Percentiles rank a stretch among this genome's conserved stretches.
phyloP scores from a whole-genome alignment of 2,888 invertebrate species.

The Nymphalis c-album region DNA sequence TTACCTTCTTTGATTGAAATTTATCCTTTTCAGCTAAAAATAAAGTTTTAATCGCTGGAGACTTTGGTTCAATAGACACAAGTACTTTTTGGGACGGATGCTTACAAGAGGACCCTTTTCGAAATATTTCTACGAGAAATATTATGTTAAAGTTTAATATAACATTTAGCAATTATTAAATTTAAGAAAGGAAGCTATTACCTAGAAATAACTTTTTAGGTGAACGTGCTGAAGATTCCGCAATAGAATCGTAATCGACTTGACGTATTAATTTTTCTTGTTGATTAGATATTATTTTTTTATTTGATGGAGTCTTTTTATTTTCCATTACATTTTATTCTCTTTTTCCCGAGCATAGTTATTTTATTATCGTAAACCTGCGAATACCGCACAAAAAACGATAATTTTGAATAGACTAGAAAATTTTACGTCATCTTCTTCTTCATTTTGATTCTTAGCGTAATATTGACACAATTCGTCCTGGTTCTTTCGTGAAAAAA shows the following conservation, averaged over 20 bases:
- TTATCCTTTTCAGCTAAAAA: slow-evolving; percentile 65
- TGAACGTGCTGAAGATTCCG: slow-evolving; percentile 45
- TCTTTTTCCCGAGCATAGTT: slow-evolving; percentile 72
- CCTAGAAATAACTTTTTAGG: slow-evolving; percentile 59
- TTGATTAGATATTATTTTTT: slow-evolving; percentile 65
- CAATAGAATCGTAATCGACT: slow-evolving; percentile 59
- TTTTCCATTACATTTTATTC: slow-evolving; percentile 79
- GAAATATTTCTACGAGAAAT: slow-evolving; percentile 58
- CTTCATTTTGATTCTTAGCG: slow-evolving; percentile 18
- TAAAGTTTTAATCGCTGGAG: slow-evolving; percentile 64
- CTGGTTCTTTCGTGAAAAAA: slow-evolving; percentile 26
- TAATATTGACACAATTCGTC: slow-evolving; percentile 14
- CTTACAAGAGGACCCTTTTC: slow-evolving; percentile 49
- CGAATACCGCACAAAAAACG: slow-evolving; percentile 12
- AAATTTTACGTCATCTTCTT: slow-evolving; percentile 18
- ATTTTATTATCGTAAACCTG: slow-evolving; percentile 11
- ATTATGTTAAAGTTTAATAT: background rate
- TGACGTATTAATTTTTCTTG: slow-evolving; percentile 67
- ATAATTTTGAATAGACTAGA: slow-evolving; percentile 25
- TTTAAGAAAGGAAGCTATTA: slow-evolving; percentile 23
- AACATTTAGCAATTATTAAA: slow-evolving; percentile 21
- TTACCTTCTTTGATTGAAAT: slow-evolving; percentile 59
- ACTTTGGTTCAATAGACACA: slow-evolving; percentile 64
- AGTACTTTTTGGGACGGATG: slow-evolving; percentile 61
- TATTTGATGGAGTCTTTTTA: slow-evolving; percentile 70